phyloP scores from a whole-genome alignment of 2,797 vertebrate genomes.

The Eleutherodactylus coqui region DNA sequence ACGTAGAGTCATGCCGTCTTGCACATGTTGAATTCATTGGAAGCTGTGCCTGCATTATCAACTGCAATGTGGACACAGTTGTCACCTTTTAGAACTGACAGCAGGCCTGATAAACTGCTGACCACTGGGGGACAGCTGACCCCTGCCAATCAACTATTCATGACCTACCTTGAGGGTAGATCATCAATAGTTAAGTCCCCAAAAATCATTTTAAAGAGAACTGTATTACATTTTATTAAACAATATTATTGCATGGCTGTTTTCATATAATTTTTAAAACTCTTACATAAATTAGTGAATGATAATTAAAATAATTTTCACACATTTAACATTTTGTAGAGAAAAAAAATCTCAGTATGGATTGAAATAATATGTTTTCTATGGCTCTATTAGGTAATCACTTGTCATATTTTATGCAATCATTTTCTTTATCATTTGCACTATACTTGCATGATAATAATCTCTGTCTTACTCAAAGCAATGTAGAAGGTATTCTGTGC shows the following conservation, averaged over 20 bases:
- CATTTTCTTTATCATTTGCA: constrained; percentile 26
- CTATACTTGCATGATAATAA: constrained; percentile 22
- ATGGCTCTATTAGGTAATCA: constrained; percentile 11
- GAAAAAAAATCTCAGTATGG: neutral
- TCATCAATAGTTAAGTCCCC: too few species aligned
- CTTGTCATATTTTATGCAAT: constrained; percentile 8
- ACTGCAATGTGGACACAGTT: too few species aligned
- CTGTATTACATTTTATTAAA: constrained; percentile 22
- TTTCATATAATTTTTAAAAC: neutral
- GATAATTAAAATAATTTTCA: constrained; percentile 1
- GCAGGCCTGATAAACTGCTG: too few species aligned
- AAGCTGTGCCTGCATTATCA: too few species aligned
- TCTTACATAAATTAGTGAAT: constrained; percentile 11
- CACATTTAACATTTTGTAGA: neutral
- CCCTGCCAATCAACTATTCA: too few species aligned
- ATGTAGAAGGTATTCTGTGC: constrained; percentile 8
- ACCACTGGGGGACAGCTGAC: too few species aligned
- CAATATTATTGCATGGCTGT: neutral
- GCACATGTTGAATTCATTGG: too few species aligned
- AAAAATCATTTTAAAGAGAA: too few species aligned
- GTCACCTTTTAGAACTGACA: too few species aligned
- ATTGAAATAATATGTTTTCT: constrained; percentile 35
- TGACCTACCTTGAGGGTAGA: too few species aligned
- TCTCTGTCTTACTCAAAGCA: constrained; percentile 19
- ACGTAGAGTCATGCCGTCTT: too few species aligned